Evolutionary conservation across 2,113 vertebrate species (phyloP).

Genomic region (Panthera uncia): DNA sequence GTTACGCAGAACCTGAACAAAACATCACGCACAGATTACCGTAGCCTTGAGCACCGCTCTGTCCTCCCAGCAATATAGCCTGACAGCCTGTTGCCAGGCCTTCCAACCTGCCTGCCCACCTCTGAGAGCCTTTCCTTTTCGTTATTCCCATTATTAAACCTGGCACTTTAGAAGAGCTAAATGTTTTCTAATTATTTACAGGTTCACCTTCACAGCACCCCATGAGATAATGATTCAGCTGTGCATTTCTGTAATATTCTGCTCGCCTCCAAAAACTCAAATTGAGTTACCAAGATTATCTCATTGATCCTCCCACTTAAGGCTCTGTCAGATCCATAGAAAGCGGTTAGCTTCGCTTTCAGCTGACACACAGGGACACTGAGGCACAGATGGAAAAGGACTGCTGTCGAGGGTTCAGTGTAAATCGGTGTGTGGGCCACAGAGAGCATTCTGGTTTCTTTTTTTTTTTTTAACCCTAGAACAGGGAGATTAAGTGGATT

Average conservation of each 20-base stretch:
- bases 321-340: not conserved
- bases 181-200: slow-evolving; percentile 56
- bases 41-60: slow-evolving; percentile 28
- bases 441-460: not conserved
- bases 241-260: not conserved
- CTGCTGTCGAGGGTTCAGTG: not conserved
- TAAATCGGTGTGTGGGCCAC: not conserved
- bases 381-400: not conserved
- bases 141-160: not conserved
- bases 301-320: not conserved
- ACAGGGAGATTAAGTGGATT: not conserved
- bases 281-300: slow-evolving; percentile 15
- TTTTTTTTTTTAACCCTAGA: not conserved
- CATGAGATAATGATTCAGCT: not conserved
- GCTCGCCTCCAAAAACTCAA: slow-evolving; percentile 43
- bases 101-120: not conserved
- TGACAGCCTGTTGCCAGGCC: not conserved
- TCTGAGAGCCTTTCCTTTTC: not conserved
- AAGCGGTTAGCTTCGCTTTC: not conserved
- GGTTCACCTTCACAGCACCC: slow-evolving; percentile 43
- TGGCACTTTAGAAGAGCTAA: not conserved
- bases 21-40: slow-evolving; percentile 54
- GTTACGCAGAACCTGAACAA: slow-evolving; percentile 71
- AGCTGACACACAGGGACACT: not conserved
- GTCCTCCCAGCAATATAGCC: not conserved